These are phyloP conservation scores for Pachypsylla venusta DNA, from an alignment of 1,140 invertebrate genomes.

Conservation along the genomic window DNA sequence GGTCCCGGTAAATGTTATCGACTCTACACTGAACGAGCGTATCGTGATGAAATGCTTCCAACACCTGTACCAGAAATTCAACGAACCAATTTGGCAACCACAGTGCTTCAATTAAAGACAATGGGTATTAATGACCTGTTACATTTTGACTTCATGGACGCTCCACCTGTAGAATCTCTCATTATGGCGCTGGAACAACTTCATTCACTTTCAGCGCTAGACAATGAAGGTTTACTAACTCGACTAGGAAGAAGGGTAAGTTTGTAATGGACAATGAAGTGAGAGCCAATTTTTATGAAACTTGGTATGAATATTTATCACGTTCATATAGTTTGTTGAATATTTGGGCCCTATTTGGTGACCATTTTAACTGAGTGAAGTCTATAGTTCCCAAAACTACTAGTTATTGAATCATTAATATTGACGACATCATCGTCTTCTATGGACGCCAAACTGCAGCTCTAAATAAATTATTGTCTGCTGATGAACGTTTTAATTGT, in stretches of 20 bases:
- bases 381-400: too few species aligned
- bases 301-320: too few species aligned
- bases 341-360: too few species aligned
- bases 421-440: too few species aligned
- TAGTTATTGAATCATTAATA: too few species aligned
- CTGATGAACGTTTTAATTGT: too few species aligned
- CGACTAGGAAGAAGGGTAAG: slow-evolving; percentile 71
- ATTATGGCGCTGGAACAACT: slow-evolving; percentile 95
- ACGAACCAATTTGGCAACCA: slow-evolving; percentile 91
- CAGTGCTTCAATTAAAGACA: slow-evolving; percentile 86
- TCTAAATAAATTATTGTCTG: too few species aligned
- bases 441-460: too few species aligned
- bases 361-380: too few species aligned
- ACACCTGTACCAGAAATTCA: slow-evolving; percentile 99
- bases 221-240: slow-evolving; percentile 92
- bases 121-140: slow-evolving; percentile 99
- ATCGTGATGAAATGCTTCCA: slow-evolving; percentile 95
- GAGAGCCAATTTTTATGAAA: too few species aligned
- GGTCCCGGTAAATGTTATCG: slow-evolving; percentile 96
- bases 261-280: too few species aligned
- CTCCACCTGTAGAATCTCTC: slow-evolving; percentile 90
- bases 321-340: too few species aligned
- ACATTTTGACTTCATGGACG: slow-evolving; percentile 99
- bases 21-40: slow-evolving; percentile 96
- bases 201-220: slow-evolving; percentile 91